phyloP scores from a whole-genome alignment of 2,797 vertebrate genomes.

The Lepilemur septentrionalis region DNA sequence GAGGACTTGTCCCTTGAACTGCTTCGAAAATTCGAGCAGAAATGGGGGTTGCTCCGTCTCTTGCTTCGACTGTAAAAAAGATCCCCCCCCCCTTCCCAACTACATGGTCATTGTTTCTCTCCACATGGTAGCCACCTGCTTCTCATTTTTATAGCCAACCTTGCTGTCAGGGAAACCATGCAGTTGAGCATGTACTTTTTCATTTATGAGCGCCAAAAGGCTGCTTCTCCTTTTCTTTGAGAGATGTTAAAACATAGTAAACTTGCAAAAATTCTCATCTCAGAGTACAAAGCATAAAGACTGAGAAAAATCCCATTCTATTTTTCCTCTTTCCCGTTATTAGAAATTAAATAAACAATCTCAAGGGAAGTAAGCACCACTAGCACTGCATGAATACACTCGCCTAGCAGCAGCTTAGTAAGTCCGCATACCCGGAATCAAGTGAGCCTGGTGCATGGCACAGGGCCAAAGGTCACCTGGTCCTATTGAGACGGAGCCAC shows the following conservation, averaged over 20 bases:
- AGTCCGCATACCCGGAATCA: neutral
- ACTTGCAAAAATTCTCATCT: neutral
- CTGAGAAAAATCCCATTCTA: neutral
- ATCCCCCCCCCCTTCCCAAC: neutral
- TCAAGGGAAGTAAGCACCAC: neutral
- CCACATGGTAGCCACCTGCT: neutral
- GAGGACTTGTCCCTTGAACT: neutral
- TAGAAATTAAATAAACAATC: neutral
- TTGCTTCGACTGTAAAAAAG: neutral
- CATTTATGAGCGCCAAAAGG: neutral
- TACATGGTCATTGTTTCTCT: neutral
- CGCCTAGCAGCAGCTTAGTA: neutral
- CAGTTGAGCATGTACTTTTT: neutral
- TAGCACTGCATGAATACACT: neutral
- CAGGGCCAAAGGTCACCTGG: neutral
- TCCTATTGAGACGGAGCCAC: neutral
- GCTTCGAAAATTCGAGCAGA: neutral
- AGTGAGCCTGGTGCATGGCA: neutral
- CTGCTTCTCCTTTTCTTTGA: neutral
- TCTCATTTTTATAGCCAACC: neutral
- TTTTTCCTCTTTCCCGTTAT: neutral
- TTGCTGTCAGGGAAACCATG: neutral
- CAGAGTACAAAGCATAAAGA: neutral
- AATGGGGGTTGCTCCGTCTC: neutral
- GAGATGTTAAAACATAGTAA: neutral